Evolutionary conservation across 2,888 invertebrate species (phyloP).

Genomic region (Ophioninae sp.): DNA sequence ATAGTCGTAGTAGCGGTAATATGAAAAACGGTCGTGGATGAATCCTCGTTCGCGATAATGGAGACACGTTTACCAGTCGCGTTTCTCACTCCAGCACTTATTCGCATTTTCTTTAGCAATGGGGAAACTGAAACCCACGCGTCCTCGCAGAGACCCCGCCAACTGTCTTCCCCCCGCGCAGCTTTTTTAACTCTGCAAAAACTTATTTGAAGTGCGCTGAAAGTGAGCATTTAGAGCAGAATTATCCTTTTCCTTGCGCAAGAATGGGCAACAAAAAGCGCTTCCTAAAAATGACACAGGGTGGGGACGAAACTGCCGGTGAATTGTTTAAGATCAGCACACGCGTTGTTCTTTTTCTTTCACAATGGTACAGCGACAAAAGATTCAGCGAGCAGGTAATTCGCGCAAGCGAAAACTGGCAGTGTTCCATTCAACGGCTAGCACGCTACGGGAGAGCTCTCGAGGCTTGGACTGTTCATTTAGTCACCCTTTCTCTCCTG

Average conservation of each 20-base stretch:
- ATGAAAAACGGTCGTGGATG: not conserved
- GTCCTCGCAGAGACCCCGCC: not conserved
- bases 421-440: conserved; percentile 51
- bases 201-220: not conserved
- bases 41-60: conserved; percentile 2
- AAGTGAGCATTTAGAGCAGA: not conserved
- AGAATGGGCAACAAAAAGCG: not conserved
- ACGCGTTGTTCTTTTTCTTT: conserved; percentile 32
- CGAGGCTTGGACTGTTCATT: conserved; percentile 35
- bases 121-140: conserved; percentile 12
- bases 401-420: conserved; percentile 61
- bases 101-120: not conserved
- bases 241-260: not conserved
- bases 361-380: conserved; percentile 41
- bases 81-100: not conserved
- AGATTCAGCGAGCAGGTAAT: conserved; percentile 58
- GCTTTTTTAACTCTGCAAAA: not conserved
- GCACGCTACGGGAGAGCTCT: conserved; percentile 36
- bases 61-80: conserved; percentile 2
- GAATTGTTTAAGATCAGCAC: conserved; percentile 59
- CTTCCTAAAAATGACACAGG: not conserved
- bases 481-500: conserved; percentile 11
- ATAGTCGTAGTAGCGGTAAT: not conserved
- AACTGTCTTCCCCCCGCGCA: too few relatives aligned
- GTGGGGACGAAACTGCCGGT: conserved; percentile 20